Evolutionary conservation across 2,797 vertebrate genomes (phyloP).

Genomic region (Sebastes paucispinis): DNA sequence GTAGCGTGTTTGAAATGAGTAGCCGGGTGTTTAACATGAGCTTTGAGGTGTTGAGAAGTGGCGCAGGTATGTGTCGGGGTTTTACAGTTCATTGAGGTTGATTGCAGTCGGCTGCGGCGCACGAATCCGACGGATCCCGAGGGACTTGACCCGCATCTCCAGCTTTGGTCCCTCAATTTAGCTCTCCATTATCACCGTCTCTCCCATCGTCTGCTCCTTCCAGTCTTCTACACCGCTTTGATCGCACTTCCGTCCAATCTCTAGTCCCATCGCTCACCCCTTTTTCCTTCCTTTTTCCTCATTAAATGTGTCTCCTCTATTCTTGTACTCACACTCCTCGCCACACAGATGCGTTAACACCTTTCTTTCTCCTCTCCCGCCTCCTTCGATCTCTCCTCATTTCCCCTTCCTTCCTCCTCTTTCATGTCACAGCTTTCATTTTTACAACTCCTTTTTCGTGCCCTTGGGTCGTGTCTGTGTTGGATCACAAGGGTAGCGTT

Average conservation of each 20-base stretch:
- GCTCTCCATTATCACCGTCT: slow-evolving; percentile 23
- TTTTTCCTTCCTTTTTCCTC: background rate
- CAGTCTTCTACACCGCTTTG: slow-evolving; percentile 2
- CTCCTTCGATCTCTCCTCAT: background rate
- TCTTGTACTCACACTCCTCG: background rate
- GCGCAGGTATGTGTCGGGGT: background rate
- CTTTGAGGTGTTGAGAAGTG: slow-evolving; percentile 2
- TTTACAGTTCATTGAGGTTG: slow-evolving; percentile 24
- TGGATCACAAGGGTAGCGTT: slow-evolving; percentile 24
- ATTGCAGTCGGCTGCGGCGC: slow-evolving; percentile 16
- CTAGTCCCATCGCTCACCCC: background rate
- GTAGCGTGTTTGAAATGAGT: background rate
- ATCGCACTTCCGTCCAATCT: slow-evolving; percentile 18
- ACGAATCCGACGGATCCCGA: slow-evolving; percentile 24
- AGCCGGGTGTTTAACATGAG: background rate
- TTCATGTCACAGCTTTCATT: slow-evolving; percentile 46
- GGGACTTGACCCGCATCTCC: slow-evolving; percentile 48
- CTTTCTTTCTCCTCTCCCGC: background rate
- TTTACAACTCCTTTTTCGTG: slow-evolving; percentile 37
- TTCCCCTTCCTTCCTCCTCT: slow-evolving; percentile 14
- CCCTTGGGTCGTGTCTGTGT: slow-evolving; percentile 32
- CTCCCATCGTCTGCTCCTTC: slow-evolving; percentile 14
- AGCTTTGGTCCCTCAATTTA: slow-evolving; percentile 24
- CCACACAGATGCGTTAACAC: background rate
- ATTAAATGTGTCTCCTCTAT: background rate